phyloP scores from a whole-genome alignment of 2,888 invertebrate species.

The Trachelus stipa region DNA sequence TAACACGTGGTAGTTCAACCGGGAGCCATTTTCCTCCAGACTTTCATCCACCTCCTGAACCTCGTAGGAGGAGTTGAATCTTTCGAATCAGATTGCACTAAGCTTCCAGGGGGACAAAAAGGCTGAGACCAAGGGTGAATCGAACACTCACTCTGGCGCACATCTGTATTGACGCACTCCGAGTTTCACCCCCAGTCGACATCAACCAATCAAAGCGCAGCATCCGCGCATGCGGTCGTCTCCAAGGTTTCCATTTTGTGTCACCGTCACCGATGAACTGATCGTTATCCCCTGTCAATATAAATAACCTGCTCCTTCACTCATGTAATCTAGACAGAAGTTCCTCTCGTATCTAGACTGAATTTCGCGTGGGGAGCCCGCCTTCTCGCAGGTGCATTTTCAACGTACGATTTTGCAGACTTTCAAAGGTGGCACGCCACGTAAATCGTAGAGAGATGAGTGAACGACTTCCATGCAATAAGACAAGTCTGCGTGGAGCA shows the following conservation, averaged over 20 bases:
- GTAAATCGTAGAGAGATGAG: neutral
- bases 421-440: neutral
- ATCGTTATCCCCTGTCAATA: neutral
- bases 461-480: neutral
- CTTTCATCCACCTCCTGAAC: neutral
- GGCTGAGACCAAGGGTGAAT: conserved; percentile 14
- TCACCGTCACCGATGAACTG: conserved; percentile 14
- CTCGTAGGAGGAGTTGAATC: conserved; percentile 11
- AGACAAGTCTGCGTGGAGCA: neutral
- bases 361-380: neutral
- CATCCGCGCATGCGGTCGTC: conserved; percentile 62
- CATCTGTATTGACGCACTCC: conserved; percentile 53
- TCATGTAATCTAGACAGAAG: neutral
- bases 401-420: neutral
- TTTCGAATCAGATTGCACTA: conserved; percentile 2
- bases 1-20: neutral
- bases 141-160: conserved; percentile 32
- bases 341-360: neutral
- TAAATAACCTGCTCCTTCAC: neutral
- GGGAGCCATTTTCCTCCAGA: neutral
- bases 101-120: neutral
- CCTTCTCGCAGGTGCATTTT: neutral
- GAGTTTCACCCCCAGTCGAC: conserved; percentile 43
- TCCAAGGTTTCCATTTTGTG: conserved; percentile 47
- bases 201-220: conserved; percentile 60